Conservation (phyloP, 2,113 vertebrate genomes). For the Cyprinodon variegatus region DNA sequence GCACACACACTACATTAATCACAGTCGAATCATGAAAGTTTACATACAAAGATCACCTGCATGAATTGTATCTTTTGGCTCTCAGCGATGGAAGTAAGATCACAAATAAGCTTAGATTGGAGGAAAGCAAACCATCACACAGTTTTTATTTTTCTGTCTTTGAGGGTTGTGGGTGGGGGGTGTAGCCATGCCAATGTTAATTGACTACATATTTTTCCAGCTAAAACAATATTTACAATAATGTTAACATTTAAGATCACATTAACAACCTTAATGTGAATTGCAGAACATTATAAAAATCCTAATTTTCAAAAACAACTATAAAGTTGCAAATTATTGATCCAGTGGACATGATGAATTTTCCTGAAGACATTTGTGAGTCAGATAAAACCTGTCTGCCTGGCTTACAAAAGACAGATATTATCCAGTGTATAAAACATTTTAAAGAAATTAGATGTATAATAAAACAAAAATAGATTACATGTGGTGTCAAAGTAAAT, state of each 20-base stretch:
- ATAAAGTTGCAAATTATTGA: not conserved
- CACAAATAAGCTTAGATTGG: no score
- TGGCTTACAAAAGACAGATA: not conserved
- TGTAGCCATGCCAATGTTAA: no score
- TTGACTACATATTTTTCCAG: no score
- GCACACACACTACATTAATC: not conserved
- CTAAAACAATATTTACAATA: no score
- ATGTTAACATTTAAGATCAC: no score
- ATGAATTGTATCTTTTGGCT: not conserved
- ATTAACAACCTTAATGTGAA: no score
- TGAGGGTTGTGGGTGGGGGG: no score
- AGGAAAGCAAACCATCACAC: no score
- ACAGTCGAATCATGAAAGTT: not conserved
- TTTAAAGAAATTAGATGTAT: not conserved
- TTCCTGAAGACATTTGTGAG: slow-evolving; percentile 25
- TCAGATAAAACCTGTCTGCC: slow-evolving; percentile 48
- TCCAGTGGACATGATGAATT: not conserved
- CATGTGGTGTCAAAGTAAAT: not conserved
- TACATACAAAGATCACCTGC: not conserved
- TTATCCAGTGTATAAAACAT: not conserved
- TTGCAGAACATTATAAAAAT: no score
- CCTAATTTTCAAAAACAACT: no score
- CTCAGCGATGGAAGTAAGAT: no score
- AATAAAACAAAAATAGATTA: not conserved
- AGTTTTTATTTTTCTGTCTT: no score